Percentiles rank a stretch among this genome's conserved stretches.
phyloP scores from a whole-genome alignment of 2,113 vertebrate genomes.

The Argyrosomus japonicus region DNA sequence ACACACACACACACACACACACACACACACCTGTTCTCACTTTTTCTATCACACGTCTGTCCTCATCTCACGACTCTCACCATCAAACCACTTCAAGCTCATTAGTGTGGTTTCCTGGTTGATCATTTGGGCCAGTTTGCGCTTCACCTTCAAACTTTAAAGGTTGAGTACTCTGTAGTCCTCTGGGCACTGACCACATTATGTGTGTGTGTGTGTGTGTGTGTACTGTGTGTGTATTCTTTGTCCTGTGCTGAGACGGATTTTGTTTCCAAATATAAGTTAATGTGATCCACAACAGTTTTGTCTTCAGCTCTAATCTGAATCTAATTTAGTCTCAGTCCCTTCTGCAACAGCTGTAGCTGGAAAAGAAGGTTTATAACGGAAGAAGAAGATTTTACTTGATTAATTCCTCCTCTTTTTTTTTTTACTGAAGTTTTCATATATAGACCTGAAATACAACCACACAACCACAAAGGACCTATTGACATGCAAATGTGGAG shows the following conservation, averaged over 20 bases:
- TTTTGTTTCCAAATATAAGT: conserved; percentile 1
- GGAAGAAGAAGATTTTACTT: not conserved
- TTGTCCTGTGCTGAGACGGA: not conserved
- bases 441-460: no score
- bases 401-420: no score
- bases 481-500: no score
- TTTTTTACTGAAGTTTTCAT: no score
- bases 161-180: conserved; percentile 22
- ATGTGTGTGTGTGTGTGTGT: conserved; percentile 11
- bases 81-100: conserved; percentile 49
- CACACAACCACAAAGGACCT: no score
- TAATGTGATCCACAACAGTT: not conserved
- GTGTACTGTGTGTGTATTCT: not conserved
- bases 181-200: not conserved
- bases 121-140: conserved; percentile 38
- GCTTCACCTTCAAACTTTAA: conserved; percentile 41
- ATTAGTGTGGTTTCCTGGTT: conserved; percentile 39
- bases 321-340: not conserved
- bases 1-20: not conserved
- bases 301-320: not conserved
- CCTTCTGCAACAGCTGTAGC: not conserved
- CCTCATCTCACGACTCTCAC: conserved; percentile 18
- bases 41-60: not conserved
- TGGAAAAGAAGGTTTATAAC: not conserved
- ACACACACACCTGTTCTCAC: not conserved